Evolutionary conservation across 2,113 vertebrate species (phyloP), one percentile per base, ranked within the genome.

Genomic region (Oncorhynchus keta): DNA sequence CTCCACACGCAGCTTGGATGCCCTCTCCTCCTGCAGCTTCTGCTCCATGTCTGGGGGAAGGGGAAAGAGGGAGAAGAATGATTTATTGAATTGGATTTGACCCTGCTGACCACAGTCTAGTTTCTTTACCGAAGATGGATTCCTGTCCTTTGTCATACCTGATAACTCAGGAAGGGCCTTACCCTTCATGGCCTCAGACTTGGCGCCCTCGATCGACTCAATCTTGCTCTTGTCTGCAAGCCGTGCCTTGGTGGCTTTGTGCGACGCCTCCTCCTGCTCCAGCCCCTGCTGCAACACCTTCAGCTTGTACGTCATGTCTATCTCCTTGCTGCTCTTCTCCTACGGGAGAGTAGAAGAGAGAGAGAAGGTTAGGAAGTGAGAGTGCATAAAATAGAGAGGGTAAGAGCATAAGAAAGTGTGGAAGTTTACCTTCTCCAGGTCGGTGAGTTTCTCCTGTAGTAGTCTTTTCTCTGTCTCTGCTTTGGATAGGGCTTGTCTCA

Each of bases 151-250:
- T 18, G 51, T 14, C 51, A 14, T 55, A 55, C 51, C 51, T 55
- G 51, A 55, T 14, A 55, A 55, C 16, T 55, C 51, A 55, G 20
- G 7, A 4, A 57, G 35, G 30, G n/a, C 1, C 82, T 81, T 83
- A 99, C 98, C 98, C 93, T 99, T 99, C 95, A 95, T 97, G 55
- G 97, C 96, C 91, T 99, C 97, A 20, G 97, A 99, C 83, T 99
- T 99, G 64, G 98, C 97, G 65, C 97, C 98, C 79, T 99, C 97
- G 48, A 99, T 99, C 75, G 97, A 98, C 66, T 97, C 96, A 87
- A 98, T 99, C 86, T 98, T 97, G 88, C 96, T 99, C 90, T 99
- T 98, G 92, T 99, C 97, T 24, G 97, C 97, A 79, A 99, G 91
- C 71, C 97, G 90, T 4, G 95, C 94, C 90, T 96, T 98, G 79